phyloP scores from a whole-genome alignment of 2,888 invertebrate species.

The Cryptocheilus praepositus region DNA sequence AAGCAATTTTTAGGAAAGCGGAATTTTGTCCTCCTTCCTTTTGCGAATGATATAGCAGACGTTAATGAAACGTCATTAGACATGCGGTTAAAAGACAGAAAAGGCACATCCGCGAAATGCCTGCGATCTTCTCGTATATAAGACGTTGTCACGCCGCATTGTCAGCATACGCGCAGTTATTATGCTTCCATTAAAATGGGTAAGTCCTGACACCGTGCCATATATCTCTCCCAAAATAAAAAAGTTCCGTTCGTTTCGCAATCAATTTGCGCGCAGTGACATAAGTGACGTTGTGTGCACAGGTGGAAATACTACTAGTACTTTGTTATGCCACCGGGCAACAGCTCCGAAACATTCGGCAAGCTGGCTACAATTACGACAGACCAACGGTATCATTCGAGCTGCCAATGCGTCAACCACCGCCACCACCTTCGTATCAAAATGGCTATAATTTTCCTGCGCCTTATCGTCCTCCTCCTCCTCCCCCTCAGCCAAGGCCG shows the following conservation, averaged over 20 bases:
- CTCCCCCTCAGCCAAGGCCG: constrained; percentile 20
- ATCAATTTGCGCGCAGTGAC: background rate
- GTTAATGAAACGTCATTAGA: constrained; percentile 49
- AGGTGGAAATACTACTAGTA: constrained; percentile 52
- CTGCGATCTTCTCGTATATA: constrained; percentile 53
- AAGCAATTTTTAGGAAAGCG: no score
- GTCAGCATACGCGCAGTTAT: constrained; percentile 52
- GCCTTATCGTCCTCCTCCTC: background rate
- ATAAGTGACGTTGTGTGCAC: constrained; percentile 1
- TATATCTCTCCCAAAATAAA: background rate
- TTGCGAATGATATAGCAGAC: constrained; percentile 32
- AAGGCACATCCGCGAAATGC: constrained; percentile 19
- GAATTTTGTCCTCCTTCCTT: no score
- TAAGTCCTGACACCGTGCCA: constrained; percentile 41
- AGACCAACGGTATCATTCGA: constrained; percentile 56
- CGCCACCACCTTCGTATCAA: constrained; percentile 18
- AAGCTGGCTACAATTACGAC: constrained; percentile 64
- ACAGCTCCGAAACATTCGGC: constrained; percentile 45
- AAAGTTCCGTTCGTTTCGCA: constrained; percentile 16
- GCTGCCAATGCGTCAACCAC: constrained; percentile 42
- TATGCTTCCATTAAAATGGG: constrained; percentile 66
- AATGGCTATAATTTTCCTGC: constrained; percentile 9
- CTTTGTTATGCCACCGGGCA: constrained; percentile 41
- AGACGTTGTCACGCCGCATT: constrained; percentile 39
- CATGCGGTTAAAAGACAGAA: constrained; percentile 46